These are phyloP conservation scores for Oreocharis arfaki DNA, from an alignment of 2,113 vertebrate genomes.

Conservation along the genomic window DNA sequence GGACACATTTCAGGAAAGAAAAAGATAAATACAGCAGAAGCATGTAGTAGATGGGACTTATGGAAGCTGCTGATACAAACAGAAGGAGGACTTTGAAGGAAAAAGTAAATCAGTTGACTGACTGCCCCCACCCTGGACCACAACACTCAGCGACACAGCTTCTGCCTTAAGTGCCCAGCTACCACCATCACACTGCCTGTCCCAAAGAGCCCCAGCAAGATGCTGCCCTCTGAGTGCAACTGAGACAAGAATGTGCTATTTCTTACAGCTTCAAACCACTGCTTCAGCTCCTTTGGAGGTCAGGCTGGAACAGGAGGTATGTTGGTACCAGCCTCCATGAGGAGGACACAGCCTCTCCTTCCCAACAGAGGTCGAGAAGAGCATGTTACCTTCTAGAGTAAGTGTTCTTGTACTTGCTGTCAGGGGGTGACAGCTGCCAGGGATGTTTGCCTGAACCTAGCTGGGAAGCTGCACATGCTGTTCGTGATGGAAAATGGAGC, in stretches of 20 bases:
- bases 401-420: not conserved
- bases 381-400: accelerated
- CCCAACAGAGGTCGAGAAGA: not conserved
- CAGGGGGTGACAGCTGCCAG: not conserved
- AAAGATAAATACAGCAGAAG: not conserved
- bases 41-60: accelerated
- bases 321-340: not conserved
- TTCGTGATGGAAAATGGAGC: not conserved
- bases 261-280: not conserved
- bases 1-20: not conserved
- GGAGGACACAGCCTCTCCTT: not conserved
- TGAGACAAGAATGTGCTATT: not conserved
- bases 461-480: not conserved
- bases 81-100: not conserved
- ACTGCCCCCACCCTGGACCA: too few species aligned
- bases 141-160: accelerated
- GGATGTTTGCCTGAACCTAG: not conserved
- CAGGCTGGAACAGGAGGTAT: not conserved
- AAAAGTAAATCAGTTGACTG: not conserved
- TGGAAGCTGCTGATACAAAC: not conserved
- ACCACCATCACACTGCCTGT: not conserved
- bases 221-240: not conserved
- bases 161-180: not conserved
- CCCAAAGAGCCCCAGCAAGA: not conserved
- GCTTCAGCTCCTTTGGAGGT: not conserved